Evolutionary conservation across 2,113 vertebrate species (phyloP).

Genomic region (Nematolebias whitei): DNA sequence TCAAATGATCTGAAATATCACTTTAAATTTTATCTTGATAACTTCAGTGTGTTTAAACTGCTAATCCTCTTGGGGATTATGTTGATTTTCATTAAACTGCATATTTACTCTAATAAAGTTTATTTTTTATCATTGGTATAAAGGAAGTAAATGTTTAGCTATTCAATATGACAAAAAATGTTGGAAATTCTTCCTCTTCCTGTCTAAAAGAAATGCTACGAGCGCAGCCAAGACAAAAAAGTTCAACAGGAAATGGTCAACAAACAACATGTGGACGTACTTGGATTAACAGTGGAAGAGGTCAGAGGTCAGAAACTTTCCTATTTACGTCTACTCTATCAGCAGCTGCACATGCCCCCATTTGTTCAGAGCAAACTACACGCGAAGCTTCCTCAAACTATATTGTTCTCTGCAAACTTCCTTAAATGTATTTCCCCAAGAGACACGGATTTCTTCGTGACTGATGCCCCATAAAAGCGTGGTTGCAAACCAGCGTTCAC

Average conservation of each 20-base stretch:
- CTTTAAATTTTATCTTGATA: too few species aligned
- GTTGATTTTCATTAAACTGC: too few species aligned
- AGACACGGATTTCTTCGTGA: constrained; percentile 26
- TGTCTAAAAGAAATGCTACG: constrained; percentile 9
- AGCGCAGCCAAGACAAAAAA: constrained; percentile 14
- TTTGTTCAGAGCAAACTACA: constrained; percentile 26
- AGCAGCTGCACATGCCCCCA: constrained; percentile 32
- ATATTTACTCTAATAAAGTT: too few species aligned
- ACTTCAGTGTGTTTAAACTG: not conserved
- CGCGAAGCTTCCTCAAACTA: constrained; percentile 60
- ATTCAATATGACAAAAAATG: not conserved
- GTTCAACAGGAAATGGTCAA: not conserved
- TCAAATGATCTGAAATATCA: too few species aligned
- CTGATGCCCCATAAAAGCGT: not conserved
- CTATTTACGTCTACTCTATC: constrained; percentile 38
- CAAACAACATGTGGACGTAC: constrained; percentile 1
- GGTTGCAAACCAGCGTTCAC: not conserved
- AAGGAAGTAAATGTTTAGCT: not conserved
- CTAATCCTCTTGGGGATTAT: not conserved
- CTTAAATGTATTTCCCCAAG: constrained; percentile 52
- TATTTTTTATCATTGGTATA: too few species aligned
- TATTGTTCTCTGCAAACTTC: constrained; percentile 49
- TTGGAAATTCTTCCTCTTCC: constrained; percentile 8
- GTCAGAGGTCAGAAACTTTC: constrained; percentile 43
- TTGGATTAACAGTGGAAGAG: constrained; percentile 11